Percentiles rank a stretch among this genome's conserved stretches.
phyloP scores from a whole-genome alignment of 2,888 invertebrate genomes.

The Lasioglossum pauxillum region DNA sequence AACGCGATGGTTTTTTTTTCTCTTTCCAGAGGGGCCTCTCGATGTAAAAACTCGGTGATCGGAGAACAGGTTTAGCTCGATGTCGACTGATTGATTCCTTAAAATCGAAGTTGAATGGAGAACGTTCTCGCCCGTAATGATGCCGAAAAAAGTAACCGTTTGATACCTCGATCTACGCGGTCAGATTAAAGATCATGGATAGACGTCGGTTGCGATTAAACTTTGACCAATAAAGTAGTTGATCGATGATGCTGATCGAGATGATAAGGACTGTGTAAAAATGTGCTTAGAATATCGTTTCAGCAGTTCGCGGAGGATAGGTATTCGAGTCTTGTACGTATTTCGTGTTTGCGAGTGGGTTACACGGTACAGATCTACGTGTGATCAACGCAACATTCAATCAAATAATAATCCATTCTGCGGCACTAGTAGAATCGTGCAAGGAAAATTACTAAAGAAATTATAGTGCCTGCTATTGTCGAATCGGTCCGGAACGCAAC shows the following conservation, averaged over 20 bases:
- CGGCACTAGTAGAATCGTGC: neutral
- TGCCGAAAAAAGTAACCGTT: neutral
- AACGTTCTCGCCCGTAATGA: neutral
- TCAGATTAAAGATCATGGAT: neutral
- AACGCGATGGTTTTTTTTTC: neutral
- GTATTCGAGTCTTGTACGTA: constrained; percentile 56
- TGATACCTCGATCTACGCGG: neutral
- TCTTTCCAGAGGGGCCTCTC: constrained; percentile 20
- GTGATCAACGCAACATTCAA: neutral
- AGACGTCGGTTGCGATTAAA: neutral
- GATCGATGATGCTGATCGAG: constrained; percentile 16
- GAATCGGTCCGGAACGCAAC: neutral
- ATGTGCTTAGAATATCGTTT: constrained; percentile 64
- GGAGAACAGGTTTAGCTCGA: constrained; percentile 32
- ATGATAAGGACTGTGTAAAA: constrained; percentile 51
- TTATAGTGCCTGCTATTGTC: neutral
- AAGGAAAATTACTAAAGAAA: neutral
- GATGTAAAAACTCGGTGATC: constrained; percentile 43
- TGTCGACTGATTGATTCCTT: constrained; percentile 15
- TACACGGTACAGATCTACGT: constrained; percentile 28
- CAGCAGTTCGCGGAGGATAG: constrained; percentile 35
- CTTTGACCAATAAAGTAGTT: constrained; percentile 6
- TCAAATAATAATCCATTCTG: neutral
- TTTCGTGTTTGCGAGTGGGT: constrained; percentile 41
- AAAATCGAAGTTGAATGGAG: neutral